Evolutionary conservation across 2,113 vertebrate genomes (phyloP), one percentile per base, ranked within the genome.

Genomic region (Noturus placidus): DNA sequence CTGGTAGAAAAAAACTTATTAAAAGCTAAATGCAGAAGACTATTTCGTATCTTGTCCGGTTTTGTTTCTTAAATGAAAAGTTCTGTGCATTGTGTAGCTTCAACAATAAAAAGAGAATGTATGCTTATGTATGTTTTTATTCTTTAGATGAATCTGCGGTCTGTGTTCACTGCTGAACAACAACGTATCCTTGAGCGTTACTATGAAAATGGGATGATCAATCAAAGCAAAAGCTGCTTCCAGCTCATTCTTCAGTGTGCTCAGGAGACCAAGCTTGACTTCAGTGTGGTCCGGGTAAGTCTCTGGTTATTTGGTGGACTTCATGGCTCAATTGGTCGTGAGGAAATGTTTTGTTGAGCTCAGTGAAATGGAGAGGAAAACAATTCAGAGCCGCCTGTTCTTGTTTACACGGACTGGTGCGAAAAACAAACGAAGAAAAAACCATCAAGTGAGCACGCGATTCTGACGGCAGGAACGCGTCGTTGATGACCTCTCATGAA

Each of bases 211-310:
- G 98, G 98, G 93, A 99, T 99, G 98, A 99, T 97, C 95, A 99
- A 99, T 97, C 98, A 99, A 94, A 99, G 98, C 96, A 99, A 99
- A 95, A 96, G 97, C 94, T 99, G 98, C 95, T 99, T 99, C 96
- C 98, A 99, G 96, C 96, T 99, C 91, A 99, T 99, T 94, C 96
- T 99, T 91, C 98, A 99, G 92, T 99, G 98, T 95, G 97, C 98
- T 90, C 98, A 99, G 93, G 98, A 99, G 96, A 97, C 98, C 93
- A 99, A 99, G 89, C 95, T 99, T 94, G 98, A 99, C 95, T 99
- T 99, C 96, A 99, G 98, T 80, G 98, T 99, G 93, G 98, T 99
- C 92, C 96, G 98, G 96, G 98, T 99, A 96, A 82, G 97, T 38
- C 1, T 88, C 14, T 9, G 30, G 20, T 42, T 42, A 38, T 87